Conservation (phyloP, 2,113 vertebrate species). For the Pollachius pollachius region DNA sequence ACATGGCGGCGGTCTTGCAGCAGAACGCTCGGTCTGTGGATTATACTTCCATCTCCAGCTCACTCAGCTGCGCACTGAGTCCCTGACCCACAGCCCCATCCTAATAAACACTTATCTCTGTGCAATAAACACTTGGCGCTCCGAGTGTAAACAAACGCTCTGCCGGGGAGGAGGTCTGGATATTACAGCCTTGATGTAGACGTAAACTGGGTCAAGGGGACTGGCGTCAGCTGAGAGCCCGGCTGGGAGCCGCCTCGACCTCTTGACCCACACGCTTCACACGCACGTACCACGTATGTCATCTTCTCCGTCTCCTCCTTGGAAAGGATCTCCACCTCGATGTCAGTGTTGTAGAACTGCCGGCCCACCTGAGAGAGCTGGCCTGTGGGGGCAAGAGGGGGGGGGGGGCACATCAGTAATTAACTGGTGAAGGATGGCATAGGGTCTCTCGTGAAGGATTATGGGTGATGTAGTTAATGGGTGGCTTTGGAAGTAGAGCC, state of each 20-base stretch:
- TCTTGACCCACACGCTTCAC: too few species aligned
- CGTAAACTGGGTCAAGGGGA: slow-evolving; percentile 20
- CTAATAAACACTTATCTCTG: slow-evolving; percentile 42
- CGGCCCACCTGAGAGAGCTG: slow-evolving; percentile 75
- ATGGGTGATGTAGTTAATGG: not conserved
- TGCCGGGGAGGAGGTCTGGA: not conserved
- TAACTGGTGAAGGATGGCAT: slow-evolving; percentile 7
- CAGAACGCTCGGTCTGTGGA: not conserved
- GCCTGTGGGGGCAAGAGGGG: slow-evolving; percentile 47
- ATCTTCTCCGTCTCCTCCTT: slow-evolving; percentile 78
- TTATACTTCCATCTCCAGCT: not conserved
- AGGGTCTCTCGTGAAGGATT: not conserved
- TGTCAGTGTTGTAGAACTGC: slow-evolving; percentile 78
- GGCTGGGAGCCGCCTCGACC: too few species aligned
- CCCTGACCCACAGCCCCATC: slow-evolving; percentile 16
- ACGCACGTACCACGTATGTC: slow-evolving; percentile 70
- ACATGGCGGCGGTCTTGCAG: not conserved
- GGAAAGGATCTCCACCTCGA: slow-evolving; percentile 75
- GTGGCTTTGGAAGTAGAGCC: not conserved
- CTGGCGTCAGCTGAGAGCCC: not conserved
- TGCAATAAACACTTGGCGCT: slow-evolving; percentile 33
- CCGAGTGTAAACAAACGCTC: slow-evolving; percentile 23
- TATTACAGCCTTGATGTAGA: slow-evolving; percentile 4
- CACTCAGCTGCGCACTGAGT: not conserved
- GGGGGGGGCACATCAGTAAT: slow-evolving; percentile 8